phyloP scores from a whole-genome alignment of 64 coral and sea anemone species.

The Anthopleura sola region DNA sequence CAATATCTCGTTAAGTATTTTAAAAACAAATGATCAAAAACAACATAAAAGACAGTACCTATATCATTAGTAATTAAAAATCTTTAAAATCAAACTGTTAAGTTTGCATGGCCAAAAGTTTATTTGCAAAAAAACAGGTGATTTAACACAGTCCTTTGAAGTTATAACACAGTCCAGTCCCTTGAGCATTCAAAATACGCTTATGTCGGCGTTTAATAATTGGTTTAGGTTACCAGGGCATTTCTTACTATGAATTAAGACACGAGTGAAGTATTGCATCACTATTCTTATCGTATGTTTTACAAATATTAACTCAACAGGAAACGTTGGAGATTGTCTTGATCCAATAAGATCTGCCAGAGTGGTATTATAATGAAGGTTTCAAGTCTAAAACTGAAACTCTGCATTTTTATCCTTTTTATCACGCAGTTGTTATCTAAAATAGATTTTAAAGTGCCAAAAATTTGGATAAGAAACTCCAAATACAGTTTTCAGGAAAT shows the following conservation, averaged over 20 bases:
- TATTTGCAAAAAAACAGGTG: neutral
- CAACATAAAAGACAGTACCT: no score
- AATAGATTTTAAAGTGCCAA: neutral
- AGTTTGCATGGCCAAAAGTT: no score
- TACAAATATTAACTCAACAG: neutral
- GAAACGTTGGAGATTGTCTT: neutral
- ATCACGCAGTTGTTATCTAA: neutral
- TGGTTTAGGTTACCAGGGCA: neutral
- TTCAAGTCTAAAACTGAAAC: neutral
- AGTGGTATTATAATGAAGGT: neutral
- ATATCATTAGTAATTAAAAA: no score
- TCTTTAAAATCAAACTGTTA: no score
- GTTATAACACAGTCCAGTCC: neutral
- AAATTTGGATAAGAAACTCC: neutral
- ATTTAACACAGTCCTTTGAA: neutral
- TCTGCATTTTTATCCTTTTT: neutral
- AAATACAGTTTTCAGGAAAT: neutral
- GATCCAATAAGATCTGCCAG: slow-evolving; percentile 2
- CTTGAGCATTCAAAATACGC: no score
- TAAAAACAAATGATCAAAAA: no score
- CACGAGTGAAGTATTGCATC: neutral
- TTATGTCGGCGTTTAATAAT: no score
- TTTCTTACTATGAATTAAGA: neutral
- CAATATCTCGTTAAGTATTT: no score
- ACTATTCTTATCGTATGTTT: neutral